Evolutionary conservation across 2,113 vertebrate genomes (phyloP).

Genomic region (Jaculus jaculus): DNA sequence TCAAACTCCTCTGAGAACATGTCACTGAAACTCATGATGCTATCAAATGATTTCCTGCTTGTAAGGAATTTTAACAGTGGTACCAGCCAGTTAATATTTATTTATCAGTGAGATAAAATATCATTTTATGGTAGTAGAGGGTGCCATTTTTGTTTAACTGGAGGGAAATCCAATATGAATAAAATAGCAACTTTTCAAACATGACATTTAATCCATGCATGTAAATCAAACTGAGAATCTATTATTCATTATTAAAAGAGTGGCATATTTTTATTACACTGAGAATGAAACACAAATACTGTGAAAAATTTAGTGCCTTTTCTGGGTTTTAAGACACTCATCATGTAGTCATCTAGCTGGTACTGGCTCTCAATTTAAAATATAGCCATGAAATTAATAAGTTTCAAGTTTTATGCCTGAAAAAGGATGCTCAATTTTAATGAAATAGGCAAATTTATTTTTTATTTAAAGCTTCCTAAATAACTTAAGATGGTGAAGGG

Average conservation of each 20-base stretch:
- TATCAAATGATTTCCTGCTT: conserved; percentile 56
- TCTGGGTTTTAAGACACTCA: conserved; percentile 86
- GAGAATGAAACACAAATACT: conserved; percentile 93
- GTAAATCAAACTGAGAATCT: conserved; percentile 93
- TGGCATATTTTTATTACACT: conserved; percentile 92
- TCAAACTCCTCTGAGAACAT: background rate
- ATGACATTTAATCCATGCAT: conserved; percentile 95
- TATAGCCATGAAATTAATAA: conserved; percentile 86
- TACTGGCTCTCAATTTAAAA: conserved; percentile 85
- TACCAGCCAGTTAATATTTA: conserved; percentile 82
- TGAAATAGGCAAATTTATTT: conserved; percentile 82
- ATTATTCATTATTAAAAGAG: conserved; percentile 96
- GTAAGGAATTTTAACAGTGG: conserved; percentile 67
- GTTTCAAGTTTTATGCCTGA: conserved; percentile 82
- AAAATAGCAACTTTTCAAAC: conserved; percentile 95
- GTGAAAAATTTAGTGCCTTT: conserved; percentile 91
- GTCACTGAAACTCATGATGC: conserved; percentile 22
- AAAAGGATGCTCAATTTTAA: conserved; percentile 79
- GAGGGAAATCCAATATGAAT: conserved; percentile 91
- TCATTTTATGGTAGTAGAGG: conserved; percentile 84
- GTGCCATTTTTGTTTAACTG: conserved; percentile 89
- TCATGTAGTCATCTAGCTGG: conserved; percentile 80
- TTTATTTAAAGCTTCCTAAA: conserved; percentile 86
- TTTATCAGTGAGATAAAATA: conserved; percentile 75
- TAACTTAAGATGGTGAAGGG: conserved; percentile 81